Conservation (phyloP, 1,140 invertebrate species). For the Wiebesia pumilae region DNA sequence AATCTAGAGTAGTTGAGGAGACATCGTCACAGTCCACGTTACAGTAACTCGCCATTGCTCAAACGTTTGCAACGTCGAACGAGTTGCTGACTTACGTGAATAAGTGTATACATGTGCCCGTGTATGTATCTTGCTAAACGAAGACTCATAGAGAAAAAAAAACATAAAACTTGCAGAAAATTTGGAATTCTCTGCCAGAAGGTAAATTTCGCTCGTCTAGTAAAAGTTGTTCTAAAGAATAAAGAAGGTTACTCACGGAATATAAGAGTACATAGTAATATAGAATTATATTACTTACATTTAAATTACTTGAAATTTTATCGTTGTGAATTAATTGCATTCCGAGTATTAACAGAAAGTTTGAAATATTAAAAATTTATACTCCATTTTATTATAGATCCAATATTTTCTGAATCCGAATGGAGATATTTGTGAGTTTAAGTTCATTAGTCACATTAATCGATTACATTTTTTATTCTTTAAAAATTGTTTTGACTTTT, state of each 20-base stretch:
- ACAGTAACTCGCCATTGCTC: background rate
- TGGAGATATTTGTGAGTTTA: too few species aligned
- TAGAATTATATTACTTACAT: background rate
- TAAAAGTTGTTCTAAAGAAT: conserved; percentile 1
- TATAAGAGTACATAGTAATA: background rate
- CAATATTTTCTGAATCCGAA: too few species aligned
- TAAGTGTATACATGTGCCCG: background rate
- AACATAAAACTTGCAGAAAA: background rate
- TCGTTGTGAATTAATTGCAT: background rate
- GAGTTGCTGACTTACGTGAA: background rate
- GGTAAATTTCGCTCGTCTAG: background rate
- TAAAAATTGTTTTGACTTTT: background rate
- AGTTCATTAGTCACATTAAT: background rate
- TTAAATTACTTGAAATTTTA: background rate
- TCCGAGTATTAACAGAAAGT: background rate
- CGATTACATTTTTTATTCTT: background rate
- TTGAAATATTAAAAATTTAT: background rate
- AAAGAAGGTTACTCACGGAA: background rate
- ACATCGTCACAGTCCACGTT: background rate
- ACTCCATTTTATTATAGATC: too few species aligned
- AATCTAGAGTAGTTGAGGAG: conserved; percentile 19
- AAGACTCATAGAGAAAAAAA: background rate
- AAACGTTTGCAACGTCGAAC: conserved; percentile 18
- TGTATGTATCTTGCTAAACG: background rate
- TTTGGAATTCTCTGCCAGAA: background rate